phyloP scores from a whole-genome alignment of 1,140 invertebrate genomes.

The Megalopta genalis region DNA sequence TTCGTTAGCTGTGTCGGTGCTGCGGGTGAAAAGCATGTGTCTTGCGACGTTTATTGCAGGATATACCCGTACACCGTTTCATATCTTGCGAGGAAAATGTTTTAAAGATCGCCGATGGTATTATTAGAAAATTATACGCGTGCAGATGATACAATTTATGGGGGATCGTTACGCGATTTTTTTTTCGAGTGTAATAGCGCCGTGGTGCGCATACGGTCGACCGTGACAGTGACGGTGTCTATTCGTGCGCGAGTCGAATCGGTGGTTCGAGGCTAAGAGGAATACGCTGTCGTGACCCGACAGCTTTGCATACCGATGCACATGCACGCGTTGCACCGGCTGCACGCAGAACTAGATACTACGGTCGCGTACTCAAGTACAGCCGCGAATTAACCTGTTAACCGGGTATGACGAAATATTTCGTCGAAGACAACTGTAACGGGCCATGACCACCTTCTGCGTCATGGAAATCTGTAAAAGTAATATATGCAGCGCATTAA shows the following conservation, averaged over 20 bases:
- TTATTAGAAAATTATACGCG: not conserved
- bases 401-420: too few relatives aligned
- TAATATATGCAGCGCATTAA: too few relatives aligned
- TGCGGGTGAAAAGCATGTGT: too few relatives aligned
- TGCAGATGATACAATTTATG: not conserved
- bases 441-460: too few relatives aligned
- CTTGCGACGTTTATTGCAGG: too few relatives aligned
- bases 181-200: not conserved
- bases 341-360: constrained; percentile 32
- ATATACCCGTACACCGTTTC: too few relatives aligned
- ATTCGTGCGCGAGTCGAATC: constrained; percentile 45
- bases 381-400: not conserved
- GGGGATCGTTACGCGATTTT: too few relatives aligned
- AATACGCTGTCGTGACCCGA: constrained; percentile 60
- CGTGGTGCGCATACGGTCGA: not conserved
- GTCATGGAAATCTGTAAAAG: too few relatives aligned
- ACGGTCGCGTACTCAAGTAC: not conserved
- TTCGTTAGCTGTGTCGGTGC: too few relatives aligned
- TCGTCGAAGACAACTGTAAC: too few relatives aligned
- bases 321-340: constrained; percentile 24
- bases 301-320: constrained; percentile 57
- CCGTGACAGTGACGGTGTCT: constrained; percentile 23
- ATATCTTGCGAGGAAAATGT: too few relatives aligned
- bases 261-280: constrained; percentile 38
- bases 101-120: not conserved